phyloP scores from a whole-genome alignment of 2,797 vertebrate species.

The Paguma larvata region DNA sequence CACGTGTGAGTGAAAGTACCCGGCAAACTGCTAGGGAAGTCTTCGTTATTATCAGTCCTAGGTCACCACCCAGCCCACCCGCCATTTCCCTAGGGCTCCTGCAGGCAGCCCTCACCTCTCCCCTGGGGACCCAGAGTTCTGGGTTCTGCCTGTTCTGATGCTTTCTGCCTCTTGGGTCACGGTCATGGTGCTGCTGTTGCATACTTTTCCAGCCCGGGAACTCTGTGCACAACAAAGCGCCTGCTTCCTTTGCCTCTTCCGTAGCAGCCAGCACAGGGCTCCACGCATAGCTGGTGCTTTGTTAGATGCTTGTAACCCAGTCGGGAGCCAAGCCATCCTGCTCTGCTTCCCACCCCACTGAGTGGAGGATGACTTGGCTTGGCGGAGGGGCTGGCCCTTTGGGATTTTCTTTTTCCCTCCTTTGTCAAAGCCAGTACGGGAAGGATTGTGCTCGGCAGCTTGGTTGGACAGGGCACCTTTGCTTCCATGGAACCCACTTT shows the following conservation, averaged over 20 bases:
- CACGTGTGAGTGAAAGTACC: background rate
- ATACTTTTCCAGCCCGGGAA: fast-evolving
- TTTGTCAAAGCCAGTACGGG: background rate
- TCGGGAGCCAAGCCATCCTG: background rate
- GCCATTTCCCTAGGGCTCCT: background rate
- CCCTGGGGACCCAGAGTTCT: background rate
- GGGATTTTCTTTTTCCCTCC: background rate
- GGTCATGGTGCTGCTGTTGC: fast-evolving
- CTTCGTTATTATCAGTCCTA: too few relatives aligned
- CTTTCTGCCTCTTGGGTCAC: fast-evolving
- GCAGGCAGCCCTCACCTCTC: background rate
- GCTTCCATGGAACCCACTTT: too few relatives aligned
- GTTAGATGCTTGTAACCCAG: background rate
- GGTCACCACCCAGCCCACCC: fast-evolving
- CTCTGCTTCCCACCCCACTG: fast-evolving
- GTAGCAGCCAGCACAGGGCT: background rate
- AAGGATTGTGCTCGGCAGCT: background rate
- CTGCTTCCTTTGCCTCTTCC: background rate
- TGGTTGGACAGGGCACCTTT: background rate
- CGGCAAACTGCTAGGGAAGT: background rate
- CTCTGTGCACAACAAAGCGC: too few relatives aligned
- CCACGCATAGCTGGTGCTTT: background rate
- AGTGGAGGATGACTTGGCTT: background rate
- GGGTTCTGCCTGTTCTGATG: fast-evolving
- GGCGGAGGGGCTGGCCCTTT: background rate